Conservation (phyloP, 2,797 vertebrate genomes). For the Sebastes diaconus region DNA sequence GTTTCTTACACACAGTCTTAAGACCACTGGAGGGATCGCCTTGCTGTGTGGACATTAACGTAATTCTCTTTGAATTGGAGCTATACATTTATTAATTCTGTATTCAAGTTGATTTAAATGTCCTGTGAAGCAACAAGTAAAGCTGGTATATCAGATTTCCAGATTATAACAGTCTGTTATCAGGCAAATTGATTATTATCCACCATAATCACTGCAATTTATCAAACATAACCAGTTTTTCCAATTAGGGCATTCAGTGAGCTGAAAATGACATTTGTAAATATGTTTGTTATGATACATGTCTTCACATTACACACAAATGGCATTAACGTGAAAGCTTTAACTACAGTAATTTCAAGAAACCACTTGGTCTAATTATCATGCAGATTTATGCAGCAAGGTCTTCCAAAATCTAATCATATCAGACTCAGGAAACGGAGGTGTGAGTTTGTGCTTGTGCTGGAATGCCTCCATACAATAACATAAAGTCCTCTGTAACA, state of each 20-base stretch:
- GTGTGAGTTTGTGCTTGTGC: neutral
- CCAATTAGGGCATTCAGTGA: conserved; percentile 2
- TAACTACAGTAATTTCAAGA: neutral
- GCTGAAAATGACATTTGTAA: neutral
- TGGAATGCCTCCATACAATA: neutral
- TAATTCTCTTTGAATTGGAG: neutral
- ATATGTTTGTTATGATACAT: neutral
- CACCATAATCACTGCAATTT: neutral
- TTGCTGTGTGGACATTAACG: neutral
- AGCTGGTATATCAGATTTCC: neutral
- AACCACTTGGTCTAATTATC: neutral
- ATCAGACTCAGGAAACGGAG: neutral
- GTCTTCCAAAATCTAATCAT: neutral
- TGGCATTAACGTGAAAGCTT: neutral
- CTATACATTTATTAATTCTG: neutral
- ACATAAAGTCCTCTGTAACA: neutral
- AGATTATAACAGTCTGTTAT: neutral
- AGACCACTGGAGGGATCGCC: neutral
- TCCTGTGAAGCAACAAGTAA: conserved; percentile 5
- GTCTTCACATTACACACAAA: neutral
- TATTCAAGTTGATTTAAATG: neutral
- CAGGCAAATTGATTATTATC: neutral
- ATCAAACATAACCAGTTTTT: conserved; percentile 10
- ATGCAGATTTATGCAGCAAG: conserved; percentile 8
- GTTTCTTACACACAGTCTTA: neutral